Conservation (phyloP, 2,888 invertebrate species). For the Himalopsyche tibetana region DNA sequence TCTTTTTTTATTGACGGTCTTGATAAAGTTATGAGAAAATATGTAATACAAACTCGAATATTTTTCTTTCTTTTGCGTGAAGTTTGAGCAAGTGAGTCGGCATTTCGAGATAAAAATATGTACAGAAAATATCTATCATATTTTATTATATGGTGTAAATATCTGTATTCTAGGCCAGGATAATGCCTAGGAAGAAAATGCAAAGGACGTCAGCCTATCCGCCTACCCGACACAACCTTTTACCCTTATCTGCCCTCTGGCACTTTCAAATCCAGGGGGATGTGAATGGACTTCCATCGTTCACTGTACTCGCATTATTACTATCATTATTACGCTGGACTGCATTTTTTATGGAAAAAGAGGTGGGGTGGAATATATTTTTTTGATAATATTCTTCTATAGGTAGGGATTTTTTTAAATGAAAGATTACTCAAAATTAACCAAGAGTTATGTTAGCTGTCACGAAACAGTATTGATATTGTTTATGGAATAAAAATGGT, state of each 20-base stretch:
- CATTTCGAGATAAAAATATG: too few relatives aligned
- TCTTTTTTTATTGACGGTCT: too few relatives aligned
- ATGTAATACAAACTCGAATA: too few relatives aligned
- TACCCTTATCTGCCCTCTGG: constrained; percentile 27
- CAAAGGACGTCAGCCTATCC: constrained; percentile 17
- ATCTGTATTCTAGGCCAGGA: constrained; percentile 8
- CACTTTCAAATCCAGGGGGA: constrained; percentile 12
- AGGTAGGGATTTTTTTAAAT: too few relatives aligned
- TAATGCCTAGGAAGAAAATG: constrained; percentile 6
- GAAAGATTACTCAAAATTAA: too few relatives aligned
- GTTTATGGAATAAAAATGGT: too few relatives aligned
- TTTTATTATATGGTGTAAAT: not conserved
- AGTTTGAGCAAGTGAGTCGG: too few relatives aligned
- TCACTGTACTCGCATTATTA: constrained; percentile 20
- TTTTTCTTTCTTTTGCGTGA: too few relatives aligned
- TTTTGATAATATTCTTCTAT: too few relatives aligned
- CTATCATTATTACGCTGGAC: constrained; percentile 30
- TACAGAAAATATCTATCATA: not conserved
- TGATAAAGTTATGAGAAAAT: too few relatives aligned
- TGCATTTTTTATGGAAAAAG: not conserved
- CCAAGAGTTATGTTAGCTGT: too few relatives aligned
- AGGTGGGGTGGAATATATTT: not conserved
- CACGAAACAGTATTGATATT: too few relatives aligned
- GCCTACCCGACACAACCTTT: constrained; percentile 1
- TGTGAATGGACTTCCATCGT: constrained; percentile 31